phyloP scores from a whole-genome alignment of 2,888 invertebrate species.

The Gandaritis pyraliata region DNA sequence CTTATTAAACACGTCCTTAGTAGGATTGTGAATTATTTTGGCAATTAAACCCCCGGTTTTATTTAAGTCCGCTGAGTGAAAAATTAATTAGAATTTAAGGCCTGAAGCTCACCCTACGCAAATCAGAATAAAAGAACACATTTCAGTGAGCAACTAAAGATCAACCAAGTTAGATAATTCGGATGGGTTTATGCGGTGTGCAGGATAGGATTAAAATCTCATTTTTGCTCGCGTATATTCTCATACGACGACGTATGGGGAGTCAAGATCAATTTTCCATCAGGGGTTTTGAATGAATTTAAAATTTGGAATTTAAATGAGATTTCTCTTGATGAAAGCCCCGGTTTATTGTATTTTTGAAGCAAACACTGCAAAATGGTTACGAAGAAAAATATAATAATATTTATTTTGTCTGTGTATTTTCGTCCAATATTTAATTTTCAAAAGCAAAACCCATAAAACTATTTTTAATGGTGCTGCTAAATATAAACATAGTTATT shows the following conservation, averaged over 20 bases:
- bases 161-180: conserved; percentile 75
- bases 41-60: conserved; percentile 70
- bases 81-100: conserved; percentile 82
- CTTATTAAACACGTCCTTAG: conserved; percentile 64
- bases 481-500: no score
- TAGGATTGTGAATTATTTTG: conserved; percentile 74
- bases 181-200: conserved; percentile 70
- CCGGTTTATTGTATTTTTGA: conserved; percentile 5
- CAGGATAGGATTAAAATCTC: conserved; percentile 54
- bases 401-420: not conserved
- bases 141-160: conserved; percentile 80
- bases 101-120: conserved; percentile 65
- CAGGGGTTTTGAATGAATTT: conserved; percentile 13
- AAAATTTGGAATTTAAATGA: conserved; percentile 17
- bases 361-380: not conserved
- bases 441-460: no score
- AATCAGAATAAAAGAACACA: conserved; percentile 73
- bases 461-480: no score
- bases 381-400: not conserved
- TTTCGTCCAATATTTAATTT: not conserved
- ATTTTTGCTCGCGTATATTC: conserved; percentile 51
- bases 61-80: conserved; percentile 75
- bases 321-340: conserved; percentile 3
- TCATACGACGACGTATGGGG: conserved; percentile 9
- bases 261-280: conserved; percentile 25